Base-by-base conservation (phyloP, 1,140 invertebrate genomes). In the Bactericera cockerelli region DNA sequence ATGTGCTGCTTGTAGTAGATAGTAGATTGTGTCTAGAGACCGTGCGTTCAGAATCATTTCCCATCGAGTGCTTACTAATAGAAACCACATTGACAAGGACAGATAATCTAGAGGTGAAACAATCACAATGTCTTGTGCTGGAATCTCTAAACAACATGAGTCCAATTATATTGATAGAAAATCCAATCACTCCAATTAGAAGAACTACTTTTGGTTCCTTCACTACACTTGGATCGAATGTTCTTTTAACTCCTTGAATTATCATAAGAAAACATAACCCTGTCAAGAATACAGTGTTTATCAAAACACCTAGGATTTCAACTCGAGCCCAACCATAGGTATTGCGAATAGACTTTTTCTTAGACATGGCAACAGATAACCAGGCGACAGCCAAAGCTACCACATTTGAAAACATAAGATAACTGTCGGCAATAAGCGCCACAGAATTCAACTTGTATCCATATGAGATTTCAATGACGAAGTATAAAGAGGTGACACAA, bases 401-500 rank as follows among this genome's bases (percentile, higher is more conserved):
- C 42, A 49, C 42, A 49, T 49, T 49, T 4, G 42, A 49, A 49
- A 49, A 49, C 42, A 49, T 49, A 4, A 49, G 42, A n/a, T 49
- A 49, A 16, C 42, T 49, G 42, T 49, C 42, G n/a, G 42, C 42
- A 49, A 49, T 49, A 8, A 49, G n/a, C 3, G 42, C 42, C 42
- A 49, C 42, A n/a, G 42, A 49, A 22, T 49, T 49, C 42, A 49
- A 49, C 42, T 49, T 49, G 42, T 49, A 49, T 19, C 42, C 42
- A 49, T 19, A 49, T 10, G 22, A 6, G n/a, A 49, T 19, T 49
- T 49, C 42, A 49, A 49, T 49, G 19, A 16, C 8, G 19, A 49
- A 49, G 22, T 49, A 49, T 4, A 16, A 49, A 49, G 19, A 49
- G 3, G 42, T 49, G 8, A 4, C n/a, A 19, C 6, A 6, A 16